Conservation (phyloP, 2,888 invertebrate genomes). For the Dicyrtoma fusca region DNA sequence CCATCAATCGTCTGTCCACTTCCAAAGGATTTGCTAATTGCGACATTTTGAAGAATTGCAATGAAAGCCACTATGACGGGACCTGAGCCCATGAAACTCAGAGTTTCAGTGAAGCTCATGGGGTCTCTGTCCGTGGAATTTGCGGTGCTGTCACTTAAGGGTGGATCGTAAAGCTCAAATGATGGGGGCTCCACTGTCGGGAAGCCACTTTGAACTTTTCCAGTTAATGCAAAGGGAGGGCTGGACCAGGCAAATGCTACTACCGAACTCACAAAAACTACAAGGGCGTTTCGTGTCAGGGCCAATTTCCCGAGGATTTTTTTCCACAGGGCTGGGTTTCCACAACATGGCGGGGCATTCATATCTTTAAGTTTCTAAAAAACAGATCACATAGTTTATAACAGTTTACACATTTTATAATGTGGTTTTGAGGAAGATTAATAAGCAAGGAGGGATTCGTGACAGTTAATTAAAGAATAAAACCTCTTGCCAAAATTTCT, state of each 20-base stretch:
- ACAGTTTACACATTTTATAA: neutral
- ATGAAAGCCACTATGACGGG: slow-evolving; percentile 85
- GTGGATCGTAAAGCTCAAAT: slow-evolving; percentile 66
- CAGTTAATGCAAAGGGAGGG: slow-evolving; percentile 72
- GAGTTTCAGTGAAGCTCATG: slow-evolving; percentile 40
- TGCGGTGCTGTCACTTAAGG: no score
- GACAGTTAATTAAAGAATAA: no score
- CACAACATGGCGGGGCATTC: slow-evolving; percentile 36
- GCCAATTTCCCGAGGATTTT: slow-evolving; percentile 74
- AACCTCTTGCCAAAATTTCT: neutral
- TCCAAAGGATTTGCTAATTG: slow-evolving; percentile 93
- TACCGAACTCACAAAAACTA: slow-evolving; percentile 69
- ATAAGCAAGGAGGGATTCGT: no score
- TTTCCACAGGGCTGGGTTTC: slow-evolving; percentile 58
- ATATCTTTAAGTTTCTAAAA: slow-evolving; percentile 33
- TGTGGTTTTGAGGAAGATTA: no score
- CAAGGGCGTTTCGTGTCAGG: slow-evolving; percentile 80
- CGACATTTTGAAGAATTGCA: slow-evolving; percentile 89
- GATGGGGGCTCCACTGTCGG: slow-evolving; percentile 72
- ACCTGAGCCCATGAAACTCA: slow-evolving; percentile 71
- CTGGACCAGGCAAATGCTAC: slow-evolving; percentile 65
- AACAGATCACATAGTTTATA: no score
- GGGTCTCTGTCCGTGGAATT: slow-evolving; percentile 31
- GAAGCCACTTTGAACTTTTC: slow-evolving; percentile 65
- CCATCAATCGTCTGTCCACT: slow-evolving; percentile 75